Evolutionary conservation across 1,140 invertebrate genomes (phyloP), one percentile per base, ranked within the genome.

Genomic region (Leptinotarsa lineolata): DNA sequence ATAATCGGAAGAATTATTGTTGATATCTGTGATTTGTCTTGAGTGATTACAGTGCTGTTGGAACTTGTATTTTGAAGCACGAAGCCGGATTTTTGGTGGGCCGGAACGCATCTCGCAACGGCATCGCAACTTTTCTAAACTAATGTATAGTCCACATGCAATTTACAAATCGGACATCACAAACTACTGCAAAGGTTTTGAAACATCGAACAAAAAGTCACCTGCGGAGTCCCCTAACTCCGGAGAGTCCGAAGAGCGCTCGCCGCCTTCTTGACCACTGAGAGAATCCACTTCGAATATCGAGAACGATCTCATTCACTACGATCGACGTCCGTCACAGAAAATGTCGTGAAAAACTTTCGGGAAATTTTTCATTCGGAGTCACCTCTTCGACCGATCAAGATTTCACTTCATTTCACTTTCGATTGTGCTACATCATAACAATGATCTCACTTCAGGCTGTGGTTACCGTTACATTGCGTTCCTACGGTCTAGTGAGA

Each of bases 231-330:
- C 76, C 74, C 73, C 75, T 45, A 71, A 65, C 69, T 82, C 81
- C 72, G 81, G 79, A 54, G 79, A 80, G 74, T 78, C 68, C 73
- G 82, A 78, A 76, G 82, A 79, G 75, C 76, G 80, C 76, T 77
- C 78, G 69, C 81, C 82, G 81, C 81, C 82, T 76, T 74, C 66
- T 48, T 66, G 78, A n/a, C 78, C 77, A 20, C 73, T 73, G 74
- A 80, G 78, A 24, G 82, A 83, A 82, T 84, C 83, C 83, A 84
- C 83, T 74, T 79, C 81, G 78, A 81, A 78, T 59, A 79, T 74
- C 58, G 68, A 74, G 48, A 78, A 72, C 76, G 80, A 80, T 78
- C 79, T 79, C 81, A 83, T 80, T 68, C 46, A 74, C 48, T 63
- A 18, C 11, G 20, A 24, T 70, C 30, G 48, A 71, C 68, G 21